phyloP scores from a whole-genome alignment of 2,888 invertebrate genomes.

The Tetropium fuscum region DNA sequence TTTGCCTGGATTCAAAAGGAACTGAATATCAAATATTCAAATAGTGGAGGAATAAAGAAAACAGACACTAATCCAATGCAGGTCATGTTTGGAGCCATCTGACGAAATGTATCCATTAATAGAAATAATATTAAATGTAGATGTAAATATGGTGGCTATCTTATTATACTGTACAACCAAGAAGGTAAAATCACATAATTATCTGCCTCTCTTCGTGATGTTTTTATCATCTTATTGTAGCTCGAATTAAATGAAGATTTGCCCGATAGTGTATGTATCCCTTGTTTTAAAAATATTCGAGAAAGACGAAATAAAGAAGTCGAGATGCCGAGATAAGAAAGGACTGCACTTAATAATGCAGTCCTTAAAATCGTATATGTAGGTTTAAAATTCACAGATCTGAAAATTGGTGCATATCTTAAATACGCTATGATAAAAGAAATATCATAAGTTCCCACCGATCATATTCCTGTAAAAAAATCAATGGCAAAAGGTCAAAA shows the following conservation, averaged over 20 bases:
- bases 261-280: conserved; percentile 35
- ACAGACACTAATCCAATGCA: not conserved
- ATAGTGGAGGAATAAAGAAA: not conserved
- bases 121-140: conserved; percentile 31
- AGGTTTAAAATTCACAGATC: too few species aligned
- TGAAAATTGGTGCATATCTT: too few species aligned
- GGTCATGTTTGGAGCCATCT: conserved; percentile 31
- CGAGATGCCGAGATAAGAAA: too few species aligned
- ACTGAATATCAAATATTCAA: too few species aligned
- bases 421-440: too few species aligned
- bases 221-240: conserved; percentile 24
- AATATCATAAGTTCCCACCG: too few species aligned
- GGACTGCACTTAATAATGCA: too few species aligned
- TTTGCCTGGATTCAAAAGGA: too few species aligned
- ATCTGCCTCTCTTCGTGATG: not conserved
- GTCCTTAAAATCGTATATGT: too few species aligned
- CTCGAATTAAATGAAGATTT: conserved; percentile 28
- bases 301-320: conserved; percentile 40
- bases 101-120: conserved; percentile 31
- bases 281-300: conserved; percentile 39
- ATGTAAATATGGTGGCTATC: conserved; percentile 34
- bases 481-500: too few species aligned
- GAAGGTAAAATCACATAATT: conserved; percentile 30
- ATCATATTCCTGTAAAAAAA: too few species aligned
- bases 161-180: conserved; percentile 35